phyloP scores from a whole-genome alignment of 2,797 vertebrate species.

The Chloroceryle inda region DNA sequence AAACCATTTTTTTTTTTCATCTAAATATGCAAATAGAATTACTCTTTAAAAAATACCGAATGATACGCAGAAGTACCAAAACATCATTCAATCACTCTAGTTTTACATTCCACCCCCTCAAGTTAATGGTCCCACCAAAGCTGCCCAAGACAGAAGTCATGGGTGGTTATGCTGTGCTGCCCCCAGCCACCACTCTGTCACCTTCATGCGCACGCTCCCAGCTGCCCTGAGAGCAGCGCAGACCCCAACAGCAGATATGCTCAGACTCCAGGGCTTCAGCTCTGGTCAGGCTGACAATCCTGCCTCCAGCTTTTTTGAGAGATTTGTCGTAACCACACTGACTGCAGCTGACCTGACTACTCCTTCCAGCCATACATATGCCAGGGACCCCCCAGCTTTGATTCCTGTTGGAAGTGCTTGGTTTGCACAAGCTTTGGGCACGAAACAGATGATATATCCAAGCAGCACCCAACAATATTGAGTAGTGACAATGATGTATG shows the following conservation, averaged over 20 bases:
- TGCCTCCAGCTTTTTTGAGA: neutral
- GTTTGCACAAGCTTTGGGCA: rapidly evolving
- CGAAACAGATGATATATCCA: neutral
- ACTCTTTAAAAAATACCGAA: neutral
- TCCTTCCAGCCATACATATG: rapidly evolving
- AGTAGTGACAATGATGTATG: neutral
- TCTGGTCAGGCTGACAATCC: neutral
- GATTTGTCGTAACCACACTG: rapidly evolving
- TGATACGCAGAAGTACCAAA: neutral
- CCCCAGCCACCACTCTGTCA: neutral
- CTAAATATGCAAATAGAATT: neutral
- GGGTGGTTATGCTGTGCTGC: rapidly evolving
- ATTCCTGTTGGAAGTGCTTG: neutral
- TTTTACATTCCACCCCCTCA: neutral
- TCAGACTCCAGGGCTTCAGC: neutral
- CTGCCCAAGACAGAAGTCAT: rapidly evolving
- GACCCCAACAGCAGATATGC: rapidly evolving
- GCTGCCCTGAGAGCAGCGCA: rapidly evolving
- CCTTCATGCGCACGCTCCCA: rapidly evolving
- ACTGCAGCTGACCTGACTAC: neutral
- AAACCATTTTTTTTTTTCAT: neutral
- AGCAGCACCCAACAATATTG: rapidly evolving
- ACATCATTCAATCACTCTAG: neutral
- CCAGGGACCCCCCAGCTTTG: rapidly evolving
- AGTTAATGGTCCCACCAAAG: neutral